phyloP scores from a whole-genome alignment of 1,140 invertebrate genomes.

The Anoplophora glabripennis region DNA sequence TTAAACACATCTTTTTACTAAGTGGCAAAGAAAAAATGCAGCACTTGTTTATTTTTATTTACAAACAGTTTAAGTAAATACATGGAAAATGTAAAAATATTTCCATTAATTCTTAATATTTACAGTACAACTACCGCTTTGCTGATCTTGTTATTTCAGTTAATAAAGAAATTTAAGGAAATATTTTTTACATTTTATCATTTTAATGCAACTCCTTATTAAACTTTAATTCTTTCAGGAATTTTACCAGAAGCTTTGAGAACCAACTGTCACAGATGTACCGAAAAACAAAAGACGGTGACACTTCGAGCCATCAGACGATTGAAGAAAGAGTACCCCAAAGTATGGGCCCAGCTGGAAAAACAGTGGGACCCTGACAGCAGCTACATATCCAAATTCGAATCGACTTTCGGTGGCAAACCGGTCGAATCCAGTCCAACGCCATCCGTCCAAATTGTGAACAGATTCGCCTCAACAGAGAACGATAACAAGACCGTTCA shows the following conservation, averaged over 20 bases:
- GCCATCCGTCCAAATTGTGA: conserved; percentile 7
- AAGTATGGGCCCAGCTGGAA: conserved; percentile 56
- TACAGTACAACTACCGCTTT: too few species aligned
- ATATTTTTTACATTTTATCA: conserved; percentile 10
- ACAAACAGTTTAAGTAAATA: too few species aligned
- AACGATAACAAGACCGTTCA: neutral
- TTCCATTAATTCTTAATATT: too few species aligned
- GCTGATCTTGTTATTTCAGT: too few species aligned
- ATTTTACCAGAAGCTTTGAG: conserved; percentile 61
- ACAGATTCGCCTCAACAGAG: conserved; percentile 21
- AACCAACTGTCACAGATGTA: conserved; percentile 60
- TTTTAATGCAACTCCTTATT: conserved; percentile 5
- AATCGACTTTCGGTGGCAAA: conserved; percentile 24
- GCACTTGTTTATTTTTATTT: too few species aligned
- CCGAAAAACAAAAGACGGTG: conserved; percentile 57
- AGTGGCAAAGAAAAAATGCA: too few species aligned
- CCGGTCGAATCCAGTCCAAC: neutral
- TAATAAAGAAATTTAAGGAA: too few species aligned
- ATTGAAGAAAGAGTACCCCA: conserved; percentile 57
- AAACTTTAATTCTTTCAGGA: conserved; percentile 49
- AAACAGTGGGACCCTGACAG: conserved; percentile 60
- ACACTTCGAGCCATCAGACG: conserved; percentile 55
- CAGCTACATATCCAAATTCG: conserved; percentile 51
- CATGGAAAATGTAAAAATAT: too few species aligned
- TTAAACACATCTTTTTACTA: too few species aligned